A percentile compares a stretch with the other conserved stretches of the same genome.
phyloP scores from a whole-genome alignment of 2,113 vertebrate genomes.

The Ptilorrhoa leucosticta region DNA sequence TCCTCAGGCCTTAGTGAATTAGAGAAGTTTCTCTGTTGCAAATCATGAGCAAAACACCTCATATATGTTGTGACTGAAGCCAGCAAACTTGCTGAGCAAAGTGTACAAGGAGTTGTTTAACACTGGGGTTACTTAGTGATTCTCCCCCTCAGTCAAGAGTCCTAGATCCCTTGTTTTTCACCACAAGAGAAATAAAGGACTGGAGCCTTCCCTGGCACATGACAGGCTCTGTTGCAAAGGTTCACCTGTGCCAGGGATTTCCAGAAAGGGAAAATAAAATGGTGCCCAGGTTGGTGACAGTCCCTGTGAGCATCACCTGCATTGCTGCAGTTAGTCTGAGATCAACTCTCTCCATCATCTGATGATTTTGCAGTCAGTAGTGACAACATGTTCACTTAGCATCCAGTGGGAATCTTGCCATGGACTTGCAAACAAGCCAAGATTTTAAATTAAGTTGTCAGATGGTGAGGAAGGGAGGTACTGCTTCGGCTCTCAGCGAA shows the following conservation, averaged over 20 bases:
- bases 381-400: background rate
- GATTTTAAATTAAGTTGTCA: constrained; percentile 14
- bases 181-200: background rate
- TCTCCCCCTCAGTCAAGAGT: background rate
- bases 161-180: background rate
- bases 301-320: background rate
- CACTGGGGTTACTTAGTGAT: background rate
- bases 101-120: background rate
- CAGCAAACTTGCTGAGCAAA: background rate
- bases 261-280: background rate
- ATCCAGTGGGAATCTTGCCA: constrained; percentile 17
- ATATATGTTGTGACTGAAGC: background rate
- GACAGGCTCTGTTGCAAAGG: background rate
- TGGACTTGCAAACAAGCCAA: constrained; percentile 1
- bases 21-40: background rate
- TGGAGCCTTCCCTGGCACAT: background rate
- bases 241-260: background rate
- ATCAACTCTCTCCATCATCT: background rate
- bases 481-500: background rate
- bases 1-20: background rate
- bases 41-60: background rate
- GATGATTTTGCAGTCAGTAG: background rate
- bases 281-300: background rate
- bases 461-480: background rate
- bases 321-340: background rate